Evolutionary conservation across 1,140 invertebrate species (phyloP), one percentile per base, ranked within the genome.

Genomic region (Andricus grossulariae): DNA sequence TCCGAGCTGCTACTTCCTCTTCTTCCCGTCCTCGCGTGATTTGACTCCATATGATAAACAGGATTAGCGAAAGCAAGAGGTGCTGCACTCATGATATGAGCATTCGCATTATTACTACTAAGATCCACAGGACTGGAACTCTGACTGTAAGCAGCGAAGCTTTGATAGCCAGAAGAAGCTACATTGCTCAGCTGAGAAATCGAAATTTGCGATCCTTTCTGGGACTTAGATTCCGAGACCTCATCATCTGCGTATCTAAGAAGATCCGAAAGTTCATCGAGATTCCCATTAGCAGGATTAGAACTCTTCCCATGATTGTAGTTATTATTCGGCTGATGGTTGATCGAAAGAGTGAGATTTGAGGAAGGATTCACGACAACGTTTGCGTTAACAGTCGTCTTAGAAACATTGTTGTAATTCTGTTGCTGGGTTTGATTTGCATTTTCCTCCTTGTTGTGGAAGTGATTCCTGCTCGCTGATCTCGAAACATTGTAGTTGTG

Each of bases 151-250:
- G 96, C 96, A 6, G 96, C 96, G 85, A 97, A 97, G 83, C 96
- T 97, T 90, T 98, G 97, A 87, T 98, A 98, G 2, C 97, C 97
- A 1, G 96, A 97, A 25, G 96, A 97, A 2, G 96, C 96, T 73
- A 96, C 95, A 77, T 96, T 96, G 19, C 95, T 96, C 50, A 96
- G 87, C 75, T 96, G 96, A 77, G 96, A 96, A 75, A 97, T 96
- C 2, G 96, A 96, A 4, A 92, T 92, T 54, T 92, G 91, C 2
- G 91, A 92, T 7, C 91, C 91, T 54, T 92, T 92, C 51, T 92
- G 91, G 0, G 90, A 91, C 15, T 92, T 92, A 0, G 90, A 91
- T 54, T 92, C 91, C 0, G 87, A 89, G 0, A 91, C 90, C 52
- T 92, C 91, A 19, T 92, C 91, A 45, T 91, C 91, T 1, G 91